These are phyloP conservation scores for Agraylea sexmaculata DNA, from an alignment of 1,140 invertebrate genomes.

Conservation along the genomic window DNA sequence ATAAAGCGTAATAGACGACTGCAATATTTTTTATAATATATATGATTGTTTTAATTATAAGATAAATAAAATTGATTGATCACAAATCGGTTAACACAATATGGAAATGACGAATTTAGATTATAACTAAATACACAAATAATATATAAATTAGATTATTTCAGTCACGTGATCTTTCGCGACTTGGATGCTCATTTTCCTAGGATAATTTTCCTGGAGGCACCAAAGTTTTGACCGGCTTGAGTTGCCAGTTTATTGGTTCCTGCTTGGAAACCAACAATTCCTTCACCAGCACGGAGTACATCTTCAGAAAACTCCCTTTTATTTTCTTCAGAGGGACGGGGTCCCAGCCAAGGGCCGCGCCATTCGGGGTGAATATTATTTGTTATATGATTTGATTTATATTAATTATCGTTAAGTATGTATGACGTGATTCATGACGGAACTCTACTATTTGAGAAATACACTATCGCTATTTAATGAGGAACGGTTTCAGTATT, in stretches of 20 bases:
- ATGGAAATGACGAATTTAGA: neutral
- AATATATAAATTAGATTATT: too few species aligned
- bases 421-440: too few species aligned
- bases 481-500: too few species aligned
- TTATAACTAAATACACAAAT: neutral
- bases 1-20: neutral
- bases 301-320: slow-evolving; percentile 84
- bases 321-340: slow-evolving; percentile 74
- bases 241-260: slow-evolving; percentile 83
- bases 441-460: too few species aligned
- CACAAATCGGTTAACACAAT: slow-evolving; percentile 3
- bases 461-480: too few species aligned
- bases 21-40: too few species aligned
- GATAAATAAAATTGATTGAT: slow-evolving; percentile 3
- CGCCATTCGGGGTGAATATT: slow-evolving; percentile 77
- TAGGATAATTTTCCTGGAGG: slow-evolving; percentile 69
- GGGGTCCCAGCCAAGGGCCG: slow-evolving; percentile 75
- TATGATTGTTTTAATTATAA: neutral
- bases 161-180: too few species aligned
- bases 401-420: too few species aligned
- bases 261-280: slow-evolving; percentile 87
- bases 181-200: slow-evolving; percentile 61
- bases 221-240: slow-evolving; percentile 83
- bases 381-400: too few species aligned
- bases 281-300: slow-evolving; percentile 65